Conservation (phyloP, 2,888 invertebrate genomes). For the Cerastis rubricosa region DNA sequence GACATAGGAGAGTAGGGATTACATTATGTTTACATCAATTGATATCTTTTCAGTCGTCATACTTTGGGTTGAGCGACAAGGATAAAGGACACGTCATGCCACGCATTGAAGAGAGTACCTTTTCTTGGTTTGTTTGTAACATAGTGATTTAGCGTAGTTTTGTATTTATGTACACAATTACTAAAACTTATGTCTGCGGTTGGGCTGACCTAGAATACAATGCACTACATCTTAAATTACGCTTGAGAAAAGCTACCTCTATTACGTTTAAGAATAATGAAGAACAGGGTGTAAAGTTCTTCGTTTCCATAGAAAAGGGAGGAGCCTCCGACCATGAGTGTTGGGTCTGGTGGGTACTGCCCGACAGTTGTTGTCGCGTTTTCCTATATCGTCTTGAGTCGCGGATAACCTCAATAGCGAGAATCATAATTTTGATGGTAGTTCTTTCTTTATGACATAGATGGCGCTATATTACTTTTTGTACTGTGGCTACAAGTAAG, state of each 20-base stretch:
- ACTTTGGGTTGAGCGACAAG: background rate
- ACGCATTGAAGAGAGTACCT: background rate
- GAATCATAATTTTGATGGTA: background rate
- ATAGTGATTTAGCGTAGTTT: background rate
- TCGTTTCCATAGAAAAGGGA: background rate
- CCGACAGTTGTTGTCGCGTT: background rate
- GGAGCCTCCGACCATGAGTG: background rate
- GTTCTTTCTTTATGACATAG: background rate
- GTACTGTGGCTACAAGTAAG: background rate
- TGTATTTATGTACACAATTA: background rate
- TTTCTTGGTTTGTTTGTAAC: background rate
- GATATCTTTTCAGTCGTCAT: background rate
- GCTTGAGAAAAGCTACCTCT: background rate
- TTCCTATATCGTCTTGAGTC: background rate
- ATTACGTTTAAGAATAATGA: background rate
- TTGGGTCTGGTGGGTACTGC: background rate
- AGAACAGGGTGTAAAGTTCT: background rate
- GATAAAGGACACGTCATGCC: background rate
- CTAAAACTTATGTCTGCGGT: background rate
- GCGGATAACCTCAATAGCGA: background rate
- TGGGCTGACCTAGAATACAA: background rate
- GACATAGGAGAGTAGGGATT: background rate
- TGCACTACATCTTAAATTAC: background rate
- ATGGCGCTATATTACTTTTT: background rate
- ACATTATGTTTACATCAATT: background rate